Conservation (phyloP, 2,888 invertebrate genomes). For the Teleiodes luculella region DNA sequence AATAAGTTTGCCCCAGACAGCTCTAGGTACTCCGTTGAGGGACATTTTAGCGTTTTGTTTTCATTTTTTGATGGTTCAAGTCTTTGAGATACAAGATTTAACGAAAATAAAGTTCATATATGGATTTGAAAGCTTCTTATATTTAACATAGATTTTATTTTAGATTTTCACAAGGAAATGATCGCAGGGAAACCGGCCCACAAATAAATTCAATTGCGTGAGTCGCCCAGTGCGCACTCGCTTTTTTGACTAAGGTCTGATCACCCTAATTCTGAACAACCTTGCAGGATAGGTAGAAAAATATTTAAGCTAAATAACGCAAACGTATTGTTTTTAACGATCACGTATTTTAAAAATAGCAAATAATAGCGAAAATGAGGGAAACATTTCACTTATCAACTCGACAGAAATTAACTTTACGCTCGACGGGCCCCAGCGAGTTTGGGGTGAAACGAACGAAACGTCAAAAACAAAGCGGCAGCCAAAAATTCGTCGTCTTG, state of each 20-base stretch:
- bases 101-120: background rate
- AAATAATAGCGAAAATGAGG: background rate
- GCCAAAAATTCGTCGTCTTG: slow-evolving; percentile 35
- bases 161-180: no score
- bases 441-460: slow-evolving; percentile 10
- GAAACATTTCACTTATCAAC: slow-evolving; percentile 4
- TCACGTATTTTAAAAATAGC: background rate
- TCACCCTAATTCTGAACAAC: no score
- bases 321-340: no score
- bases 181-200: no score
- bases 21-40: background rate
- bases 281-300: no score
- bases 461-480: slow-evolving; percentile 38
- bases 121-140: background rate
- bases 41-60: background rate
- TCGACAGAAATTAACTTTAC: slow-evolving; percentile 6
- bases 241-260: no score
- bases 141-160: no score
- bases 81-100: background rate
- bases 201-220: no score
- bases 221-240: no score
- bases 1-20: background rate
- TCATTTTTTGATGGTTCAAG: background rate
- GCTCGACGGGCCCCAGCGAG: background rate
- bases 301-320: no score